Evolutionary conservation across 2,113 vertebrate species (phyloP).

Genomic region (Ctenomys sociabilis): DNA sequence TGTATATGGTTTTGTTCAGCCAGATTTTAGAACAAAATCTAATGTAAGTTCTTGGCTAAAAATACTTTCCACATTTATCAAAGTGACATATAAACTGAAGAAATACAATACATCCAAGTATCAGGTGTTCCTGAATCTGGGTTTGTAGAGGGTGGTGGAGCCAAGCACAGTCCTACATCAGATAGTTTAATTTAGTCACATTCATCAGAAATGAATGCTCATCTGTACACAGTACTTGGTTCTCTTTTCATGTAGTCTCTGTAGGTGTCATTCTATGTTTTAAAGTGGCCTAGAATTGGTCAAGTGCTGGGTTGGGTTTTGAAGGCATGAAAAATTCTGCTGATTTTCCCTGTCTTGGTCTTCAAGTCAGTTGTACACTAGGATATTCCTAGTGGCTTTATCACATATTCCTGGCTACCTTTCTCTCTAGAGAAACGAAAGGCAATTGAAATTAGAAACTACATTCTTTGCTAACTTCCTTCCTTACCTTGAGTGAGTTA

Average conservation of each 20-base stretch:
- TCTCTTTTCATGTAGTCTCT: conserved; percentile 10
- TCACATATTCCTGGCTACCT: not conserved
- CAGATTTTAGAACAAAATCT: conserved; percentile 81
- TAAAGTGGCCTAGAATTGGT: not conserved
- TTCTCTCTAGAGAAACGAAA: not conserved
- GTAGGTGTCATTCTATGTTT: conserved; percentile 38
- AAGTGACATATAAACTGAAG: conserved; percentile 79
- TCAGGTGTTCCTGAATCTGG: conserved; percentile 72
- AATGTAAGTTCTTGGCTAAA: conserved; percentile 78
- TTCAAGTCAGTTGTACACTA: not conserved
- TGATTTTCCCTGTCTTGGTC: not conserved
- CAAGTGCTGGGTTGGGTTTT: conserved; percentile 50
- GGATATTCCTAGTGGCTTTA: not conserved
- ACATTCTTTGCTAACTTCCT: not conserved
- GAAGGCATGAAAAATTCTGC: conserved; percentile 58
- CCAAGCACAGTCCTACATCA: conserved; percentile 58
- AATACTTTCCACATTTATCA: conserved; percentile 81
- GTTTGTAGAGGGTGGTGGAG: conserved; percentile 36
- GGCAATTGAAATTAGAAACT: not conserved
- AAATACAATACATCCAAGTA: conserved; percentile 76
- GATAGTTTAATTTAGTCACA: conserved; percentile 65
- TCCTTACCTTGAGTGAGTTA: not conserved
- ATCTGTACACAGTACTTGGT: conserved; percentile 52
- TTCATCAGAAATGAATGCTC: conserved; percentile 51
- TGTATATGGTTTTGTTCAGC: conserved; percentile 75